Percentiles rank a stretch among this genome's conserved stretches.
These are phyloP conservation scores for Xyliphius kryptos DNA, from an alignment of 2,113 vertebrate genomes.

Conservation along the genomic window DNA sequence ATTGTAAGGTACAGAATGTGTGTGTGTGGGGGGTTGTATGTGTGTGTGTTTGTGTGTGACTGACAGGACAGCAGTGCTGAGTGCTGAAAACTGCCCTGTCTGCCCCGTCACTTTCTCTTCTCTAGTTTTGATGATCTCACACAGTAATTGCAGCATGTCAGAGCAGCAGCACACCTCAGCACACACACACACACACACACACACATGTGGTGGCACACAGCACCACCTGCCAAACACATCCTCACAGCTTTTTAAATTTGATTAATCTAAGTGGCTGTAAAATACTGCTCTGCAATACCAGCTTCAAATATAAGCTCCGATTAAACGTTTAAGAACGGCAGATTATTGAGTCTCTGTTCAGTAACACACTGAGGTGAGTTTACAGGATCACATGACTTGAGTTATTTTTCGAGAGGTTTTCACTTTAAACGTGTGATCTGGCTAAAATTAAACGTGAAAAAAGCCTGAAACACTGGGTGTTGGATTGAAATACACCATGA, in stretches of 20 bases:
- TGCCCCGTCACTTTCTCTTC: slow-evolving; percentile 13
- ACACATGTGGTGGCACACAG: no score
- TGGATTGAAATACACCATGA: neutral
- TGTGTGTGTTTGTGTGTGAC: no score
- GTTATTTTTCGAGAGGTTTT: neutral
- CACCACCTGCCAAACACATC: slow-evolving; percentile 26
- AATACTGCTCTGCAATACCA: slow-evolving; percentile 12
- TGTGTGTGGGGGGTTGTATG: no score
- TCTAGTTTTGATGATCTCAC: no score
- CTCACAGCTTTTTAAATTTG: slow-evolving; percentile 21
- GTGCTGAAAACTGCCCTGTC: slow-evolving; percentile 18
- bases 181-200: slow-evolving; percentile 23
- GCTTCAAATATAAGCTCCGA: slow-evolving; percentile 4
- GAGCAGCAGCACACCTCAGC: no score
- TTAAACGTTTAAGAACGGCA: slow-evolving; percentile 5
- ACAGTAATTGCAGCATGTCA: slow-evolving; percentile 34
- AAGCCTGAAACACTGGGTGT: neutral
- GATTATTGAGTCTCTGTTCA: neutral
- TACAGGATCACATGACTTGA: neutral
- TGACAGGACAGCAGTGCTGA: slow-evolving; percentile 33
- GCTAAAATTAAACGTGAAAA: neutral
- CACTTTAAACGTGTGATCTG: neutral
- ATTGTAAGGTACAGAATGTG: no score
- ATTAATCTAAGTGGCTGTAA: slow-evolving; percentile 33
- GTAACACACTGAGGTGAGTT: neutral